Evolutionary conservation across 2,888 invertebrate genomes (phyloP).

Genomic region (Lasioglossum oenotherae): DNA sequence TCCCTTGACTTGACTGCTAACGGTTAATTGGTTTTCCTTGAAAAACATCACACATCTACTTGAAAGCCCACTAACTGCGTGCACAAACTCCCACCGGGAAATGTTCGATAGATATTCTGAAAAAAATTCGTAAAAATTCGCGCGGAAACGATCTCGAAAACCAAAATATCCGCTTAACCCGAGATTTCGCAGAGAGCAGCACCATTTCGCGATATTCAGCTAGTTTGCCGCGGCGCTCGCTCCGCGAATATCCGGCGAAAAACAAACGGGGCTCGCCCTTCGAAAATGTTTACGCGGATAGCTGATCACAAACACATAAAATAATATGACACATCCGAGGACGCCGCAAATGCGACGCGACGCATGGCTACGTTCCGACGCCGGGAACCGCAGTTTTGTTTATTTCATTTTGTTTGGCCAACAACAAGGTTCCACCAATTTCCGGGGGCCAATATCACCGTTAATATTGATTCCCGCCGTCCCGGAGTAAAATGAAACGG

Average conservation of each 20-base stretch:
- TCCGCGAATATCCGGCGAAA: constrained; percentile 64
- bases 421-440: constrained; percentile 58
- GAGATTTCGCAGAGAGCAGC: neutral
- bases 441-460: constrained; percentile 68
- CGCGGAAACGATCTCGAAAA: neutral
- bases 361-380: constrained; percentile 26
- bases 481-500: constrained; percentile 59
- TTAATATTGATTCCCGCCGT: constrained; percentile 69
- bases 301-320: constrained; percentile 73
- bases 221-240: constrained; percentile 1
- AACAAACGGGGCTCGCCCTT: constrained; percentile 62
- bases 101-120: neutral
- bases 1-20: too few species aligned
- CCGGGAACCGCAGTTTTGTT: constrained; percentile 65
- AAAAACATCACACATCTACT: neutral
- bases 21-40: neutral
- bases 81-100: neutral
- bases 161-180: neutral
- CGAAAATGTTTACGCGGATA: constrained; percentile 69
- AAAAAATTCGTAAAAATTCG: neutral
- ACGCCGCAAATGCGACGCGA: constrained; percentile 59
- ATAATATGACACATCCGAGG: constrained; percentile 68
- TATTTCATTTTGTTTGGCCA: constrained; percentile 72
- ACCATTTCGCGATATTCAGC: constrained; percentile 23
- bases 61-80: neutral